Conservation (phyloP, 2,888 invertebrate species). For the Papilio protenor region DNA sequence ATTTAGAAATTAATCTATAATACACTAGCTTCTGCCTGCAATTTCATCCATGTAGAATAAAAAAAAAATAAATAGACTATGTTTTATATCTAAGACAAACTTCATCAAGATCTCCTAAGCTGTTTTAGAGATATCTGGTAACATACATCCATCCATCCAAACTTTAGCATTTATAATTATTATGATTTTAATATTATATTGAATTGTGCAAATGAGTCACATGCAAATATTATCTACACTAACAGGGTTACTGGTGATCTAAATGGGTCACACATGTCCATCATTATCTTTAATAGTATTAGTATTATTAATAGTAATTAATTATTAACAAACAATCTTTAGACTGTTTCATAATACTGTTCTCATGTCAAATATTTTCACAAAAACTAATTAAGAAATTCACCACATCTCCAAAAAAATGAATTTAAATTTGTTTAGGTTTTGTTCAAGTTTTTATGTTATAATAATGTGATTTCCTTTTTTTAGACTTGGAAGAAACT, state of each 20-base stretch:
- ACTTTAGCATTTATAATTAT: too few relatives aligned
- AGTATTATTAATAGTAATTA: constrained; percentile 28
- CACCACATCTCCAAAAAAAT: not conserved
- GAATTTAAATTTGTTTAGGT: constrained; percentile 42
- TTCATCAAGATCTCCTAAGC: too few relatives aligned
- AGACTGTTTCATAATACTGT: not conserved
- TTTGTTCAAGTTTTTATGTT: not conserved
- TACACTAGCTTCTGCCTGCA: too few relatives aligned
- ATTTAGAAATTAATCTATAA: too few relatives aligned
- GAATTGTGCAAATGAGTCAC: constrained; percentile 44
- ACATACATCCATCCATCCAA: too few relatives aligned
- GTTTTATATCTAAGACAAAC: too few relatives aligned
- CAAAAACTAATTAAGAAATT: not conserved
- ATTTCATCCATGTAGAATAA: too few relatives aligned
- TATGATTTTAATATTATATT: not conserved
- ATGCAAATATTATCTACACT: constrained; percentile 44
- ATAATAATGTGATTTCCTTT: constrained; percentile 2
- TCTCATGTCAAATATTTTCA: not conserved
- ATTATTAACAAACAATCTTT: not conserved
- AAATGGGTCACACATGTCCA: constrained; percentile 49
- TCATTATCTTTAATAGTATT: constrained; percentile 34
- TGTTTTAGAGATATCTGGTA: too few relatives aligned
- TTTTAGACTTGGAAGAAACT: constrained; percentile 89
- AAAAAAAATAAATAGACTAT: too few relatives aligned
- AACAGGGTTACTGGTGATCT: constrained; percentile 44